Conservation (phyloP, 2,888 invertebrate species). For the Cyaniris semiargus region DNA sequence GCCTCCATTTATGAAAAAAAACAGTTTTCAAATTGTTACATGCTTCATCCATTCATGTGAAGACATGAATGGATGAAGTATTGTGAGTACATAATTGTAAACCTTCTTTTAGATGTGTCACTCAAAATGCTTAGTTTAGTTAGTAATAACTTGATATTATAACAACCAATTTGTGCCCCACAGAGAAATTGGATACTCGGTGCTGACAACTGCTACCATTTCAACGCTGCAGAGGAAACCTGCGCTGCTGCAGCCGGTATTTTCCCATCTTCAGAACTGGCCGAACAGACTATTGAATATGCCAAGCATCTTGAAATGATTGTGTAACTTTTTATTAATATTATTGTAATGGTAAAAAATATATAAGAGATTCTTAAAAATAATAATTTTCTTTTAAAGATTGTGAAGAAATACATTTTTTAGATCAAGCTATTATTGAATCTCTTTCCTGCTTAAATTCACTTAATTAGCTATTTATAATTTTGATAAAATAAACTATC, state of each 20-base stretch:
- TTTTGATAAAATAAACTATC: not conserved
- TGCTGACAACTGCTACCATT: constrained; percentile 89
- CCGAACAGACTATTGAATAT: constrained; percentile 97
- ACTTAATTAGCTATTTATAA: too few relatives aligned
- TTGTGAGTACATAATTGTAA: too few relatives aligned
- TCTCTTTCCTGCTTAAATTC: too few relatives aligned
- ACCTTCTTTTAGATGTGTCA: too few relatives aligned
- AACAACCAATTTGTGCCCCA: not conserved
- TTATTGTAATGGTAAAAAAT: constrained; percentile 31
- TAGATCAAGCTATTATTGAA: not conserved
- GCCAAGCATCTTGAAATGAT: constrained; percentile 99
- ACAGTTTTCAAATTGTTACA: too few relatives aligned
- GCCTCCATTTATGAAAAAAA: too few relatives aligned
- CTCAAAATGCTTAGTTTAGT: too few relatives aligned
- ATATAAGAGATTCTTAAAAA: not conserved
- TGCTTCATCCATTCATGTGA: too few relatives aligned
- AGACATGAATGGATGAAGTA: too few relatives aligned
- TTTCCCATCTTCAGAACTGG: constrained; percentile 94
- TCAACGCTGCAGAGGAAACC: constrained; percentile 84
- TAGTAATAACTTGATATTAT: not conserved
- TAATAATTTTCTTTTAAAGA: not conserved
- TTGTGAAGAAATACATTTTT: too few relatives aligned
- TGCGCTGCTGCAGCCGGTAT: constrained; percentile 82
- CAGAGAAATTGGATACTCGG: constrained; percentile 91
- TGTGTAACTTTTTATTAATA: constrained; percentile 82